A percentile compares a stretch with the other conserved stretches of the same genome.
These are phyloP conservation scores for Aphidius gifuensis DNA, from an alignment of 1,140 invertebrate species.

Conservation along the genomic window DNA sequence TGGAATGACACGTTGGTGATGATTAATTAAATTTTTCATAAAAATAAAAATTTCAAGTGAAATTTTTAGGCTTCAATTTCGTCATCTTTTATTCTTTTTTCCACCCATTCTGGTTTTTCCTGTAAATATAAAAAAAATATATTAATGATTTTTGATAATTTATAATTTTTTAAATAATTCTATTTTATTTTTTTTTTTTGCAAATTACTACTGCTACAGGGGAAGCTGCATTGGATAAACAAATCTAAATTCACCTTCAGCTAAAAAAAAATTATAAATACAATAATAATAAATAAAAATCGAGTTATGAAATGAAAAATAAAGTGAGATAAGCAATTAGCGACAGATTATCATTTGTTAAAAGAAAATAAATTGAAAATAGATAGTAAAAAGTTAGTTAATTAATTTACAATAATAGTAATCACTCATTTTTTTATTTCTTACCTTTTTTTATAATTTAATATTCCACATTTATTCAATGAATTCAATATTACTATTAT, in stretches of 20 bases:
- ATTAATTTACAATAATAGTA: too few species aligned
- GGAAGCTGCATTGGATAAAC: conserved; percentile 8
- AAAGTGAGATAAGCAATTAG: too few species aligned
- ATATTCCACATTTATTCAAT: too few species aligned
- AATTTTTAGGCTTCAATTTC: conserved; percentile 73
- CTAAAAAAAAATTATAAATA: conserved; percentile 16
- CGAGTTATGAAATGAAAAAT: too few species aligned
- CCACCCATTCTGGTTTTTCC: conserved; percentile 88
- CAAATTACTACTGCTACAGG: conserved; percentile 1
- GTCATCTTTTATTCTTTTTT: conserved; percentile 83
- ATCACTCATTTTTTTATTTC: too few species aligned
- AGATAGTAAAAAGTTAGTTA: too few species aligned
- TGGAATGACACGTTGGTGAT: too few species aligned
- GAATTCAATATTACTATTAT: too few species aligned
- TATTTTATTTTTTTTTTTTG: neutral
- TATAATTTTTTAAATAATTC: conserved; percentile 20
- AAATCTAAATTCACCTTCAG: conserved; percentile 1
- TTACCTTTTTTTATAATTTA: too few species aligned
- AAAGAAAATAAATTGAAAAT: too few species aligned
- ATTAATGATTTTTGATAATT: neutral
- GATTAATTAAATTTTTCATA: too few species aligned
- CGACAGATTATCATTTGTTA: too few species aligned
- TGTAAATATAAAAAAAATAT: conserved; percentile 47
- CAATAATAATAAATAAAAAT: neutral
- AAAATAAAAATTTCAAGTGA: neutral